A percentile compares a stretch with the other conserved stretches of the same genome.
phyloP scores from a whole-genome alignment of 2,797 vertebrate genomes.

The Erpetoichthys calabaricus region DNA sequence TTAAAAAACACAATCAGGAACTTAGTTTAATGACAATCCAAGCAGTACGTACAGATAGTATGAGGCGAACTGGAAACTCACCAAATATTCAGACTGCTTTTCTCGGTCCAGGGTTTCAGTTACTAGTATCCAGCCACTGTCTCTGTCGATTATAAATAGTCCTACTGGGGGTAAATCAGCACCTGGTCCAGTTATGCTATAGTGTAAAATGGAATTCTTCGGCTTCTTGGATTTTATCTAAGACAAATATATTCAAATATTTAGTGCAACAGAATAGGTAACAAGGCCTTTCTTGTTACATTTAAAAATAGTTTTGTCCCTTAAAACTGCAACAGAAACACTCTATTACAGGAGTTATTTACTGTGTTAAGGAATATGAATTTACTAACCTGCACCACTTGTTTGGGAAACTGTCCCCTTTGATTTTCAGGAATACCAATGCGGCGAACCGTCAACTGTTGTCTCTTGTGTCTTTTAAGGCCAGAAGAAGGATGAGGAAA shows the following conservation, averaged over 20 bases:
- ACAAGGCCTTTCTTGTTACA: no score
- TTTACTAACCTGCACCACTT: constrained; percentile 24
- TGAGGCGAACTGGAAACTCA: constrained; percentile 28
- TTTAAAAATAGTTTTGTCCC: no score
- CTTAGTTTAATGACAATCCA: no score
- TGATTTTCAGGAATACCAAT: constrained; percentile 27
- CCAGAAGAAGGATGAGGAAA: constrained; percentile 26
- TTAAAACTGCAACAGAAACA: no score
- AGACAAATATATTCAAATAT: not conserved
- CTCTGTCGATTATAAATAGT: constrained; percentile 53
- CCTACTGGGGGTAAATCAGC: constrained; percentile 52
- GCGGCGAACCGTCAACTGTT: no score
- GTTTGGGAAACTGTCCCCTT: constrained; percentile 25
- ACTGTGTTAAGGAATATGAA: not conserved
- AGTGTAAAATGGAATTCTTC: constrained; percentile 34
- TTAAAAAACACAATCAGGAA: not conserved
- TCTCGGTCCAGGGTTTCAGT: constrained; percentile 64
- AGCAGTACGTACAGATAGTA: no score
- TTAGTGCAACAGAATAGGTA: no score
- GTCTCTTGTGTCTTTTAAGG: constrained; percentile 38
- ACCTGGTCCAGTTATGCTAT: constrained; percentile 70
- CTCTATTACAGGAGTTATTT: not conserved
- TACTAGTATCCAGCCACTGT: constrained; percentile 48
- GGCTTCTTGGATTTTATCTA: constrained; percentile 63
- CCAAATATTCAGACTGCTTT: constrained; percentile 36